These are phyloP conservation scores for Diadophis punctatus DNA, from an alignment of 2,113 vertebrate genomes.

Conservation along the genomic window DNA sequence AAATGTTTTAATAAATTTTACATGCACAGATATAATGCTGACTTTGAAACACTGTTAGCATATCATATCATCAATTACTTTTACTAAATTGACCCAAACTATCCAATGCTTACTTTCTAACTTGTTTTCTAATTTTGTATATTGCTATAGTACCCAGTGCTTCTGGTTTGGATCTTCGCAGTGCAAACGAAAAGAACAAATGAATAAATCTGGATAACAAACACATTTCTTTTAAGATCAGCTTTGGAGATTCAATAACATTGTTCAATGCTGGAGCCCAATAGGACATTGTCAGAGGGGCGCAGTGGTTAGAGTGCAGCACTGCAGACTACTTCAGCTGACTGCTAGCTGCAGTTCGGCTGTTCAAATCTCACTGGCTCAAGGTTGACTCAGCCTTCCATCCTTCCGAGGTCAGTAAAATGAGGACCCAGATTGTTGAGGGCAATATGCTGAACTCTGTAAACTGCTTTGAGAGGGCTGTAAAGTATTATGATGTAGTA, in stretches of 20 bases:
- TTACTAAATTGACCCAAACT: neutral
- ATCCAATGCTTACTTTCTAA: neutral
- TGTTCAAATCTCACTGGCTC: no score
- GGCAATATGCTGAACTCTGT: no score
- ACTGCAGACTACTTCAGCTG: no score
- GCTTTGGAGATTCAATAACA: neutral
- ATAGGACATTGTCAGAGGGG: neutral
- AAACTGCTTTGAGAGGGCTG: no score
- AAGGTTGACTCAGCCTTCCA: no score
- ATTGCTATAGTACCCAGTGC: neutral
- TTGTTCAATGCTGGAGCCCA: neutral
- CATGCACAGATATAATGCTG: neutral
- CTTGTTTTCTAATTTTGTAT: neutral
- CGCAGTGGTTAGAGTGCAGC: no score
- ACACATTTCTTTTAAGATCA: neutral
- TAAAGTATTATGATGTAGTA: no score
- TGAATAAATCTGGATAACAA: neutral
- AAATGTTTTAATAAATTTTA: neutral
- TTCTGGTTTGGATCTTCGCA: neutral
- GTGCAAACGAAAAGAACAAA: neutral
- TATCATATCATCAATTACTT: neutral
- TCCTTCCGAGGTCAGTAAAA: no score
- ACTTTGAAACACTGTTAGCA: neutral
- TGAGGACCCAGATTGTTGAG: no score
- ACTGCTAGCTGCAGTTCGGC: no score